phyloP scores from a whole-genome alignment of 2,888 invertebrate species.

The Microctonus aethiopoides region DNA sequence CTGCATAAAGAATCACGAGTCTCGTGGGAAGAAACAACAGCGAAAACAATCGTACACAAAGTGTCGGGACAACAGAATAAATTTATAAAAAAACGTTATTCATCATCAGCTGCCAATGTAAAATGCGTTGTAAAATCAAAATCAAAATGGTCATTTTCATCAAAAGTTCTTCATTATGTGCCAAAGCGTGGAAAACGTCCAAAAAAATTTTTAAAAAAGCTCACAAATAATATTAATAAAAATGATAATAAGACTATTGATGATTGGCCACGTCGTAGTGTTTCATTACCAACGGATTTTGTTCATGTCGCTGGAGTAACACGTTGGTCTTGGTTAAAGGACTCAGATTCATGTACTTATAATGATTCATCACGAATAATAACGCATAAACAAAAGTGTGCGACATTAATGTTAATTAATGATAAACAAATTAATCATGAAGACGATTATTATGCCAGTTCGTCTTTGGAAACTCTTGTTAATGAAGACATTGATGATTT shows the following conservation, averaged over 20 bases:
- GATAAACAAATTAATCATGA: conserved; percentile 5
- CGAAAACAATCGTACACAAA: background rate
- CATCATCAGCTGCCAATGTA: background rate
- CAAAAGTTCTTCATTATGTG: conserved; percentile 53
- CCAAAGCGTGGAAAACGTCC: conserved; percentile 48
- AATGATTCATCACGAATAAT: conserved; percentile 44
- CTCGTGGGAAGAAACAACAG: conserved; percentile 14
- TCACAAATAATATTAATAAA: conserved; percentile 22
- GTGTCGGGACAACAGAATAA: background rate
- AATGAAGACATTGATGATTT: conserved; percentile 13
- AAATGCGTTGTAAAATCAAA: conserved; percentile 38
- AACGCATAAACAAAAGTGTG: conserved; percentile 55
- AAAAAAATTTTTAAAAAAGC: conserved; percentile 23
- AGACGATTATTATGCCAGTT: conserved; percentile 7
- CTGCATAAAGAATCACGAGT: background rate
- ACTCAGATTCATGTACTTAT: conserved; percentile 22
- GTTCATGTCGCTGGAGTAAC: conserved; percentile 62
- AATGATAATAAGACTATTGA: conserved; percentile 32
- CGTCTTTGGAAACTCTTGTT: conserved; percentile 15
- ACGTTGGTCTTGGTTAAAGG: conserved; percentile 43
- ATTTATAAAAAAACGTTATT: background rate
- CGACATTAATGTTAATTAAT: conserved; percentile 33
- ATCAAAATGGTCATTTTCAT: conserved; percentile 48
- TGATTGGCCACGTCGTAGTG: conserved; percentile 36
- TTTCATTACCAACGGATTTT: conserved; percentile 58